These are phyloP conservation scores for Nesometra sesokonis DNA, from an alignment of 35 echinoderm and acorn worm species.

Conservation along the genomic window DNA sequence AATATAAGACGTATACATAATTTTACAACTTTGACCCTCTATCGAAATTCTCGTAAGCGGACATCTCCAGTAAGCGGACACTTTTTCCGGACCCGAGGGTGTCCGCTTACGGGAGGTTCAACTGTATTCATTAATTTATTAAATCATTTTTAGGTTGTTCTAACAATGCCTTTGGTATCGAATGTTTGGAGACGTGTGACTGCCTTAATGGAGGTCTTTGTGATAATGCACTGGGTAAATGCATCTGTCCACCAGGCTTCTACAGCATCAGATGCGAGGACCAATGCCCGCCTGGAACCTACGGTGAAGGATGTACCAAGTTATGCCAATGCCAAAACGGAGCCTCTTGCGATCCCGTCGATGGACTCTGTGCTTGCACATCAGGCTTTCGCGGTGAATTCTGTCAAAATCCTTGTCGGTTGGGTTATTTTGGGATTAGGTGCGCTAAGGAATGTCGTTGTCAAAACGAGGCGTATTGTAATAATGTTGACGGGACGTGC, in stretches of 20 bases:
- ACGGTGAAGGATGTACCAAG: conserved; percentile 21
- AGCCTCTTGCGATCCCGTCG: conserved; percentile 13
- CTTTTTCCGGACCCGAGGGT: background rate
- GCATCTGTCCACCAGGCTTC: conserved; percentile 33
- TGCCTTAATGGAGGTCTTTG: conserved; percentile 54
- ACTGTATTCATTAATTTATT: no score
- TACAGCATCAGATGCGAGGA: conserved; percentile 27
- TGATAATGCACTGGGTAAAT: conserved; percentile 17
- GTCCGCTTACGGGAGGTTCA: background rate
- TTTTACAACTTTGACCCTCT: no score
- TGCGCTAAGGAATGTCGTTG: conserved; percentile 12
- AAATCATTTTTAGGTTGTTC: conserved; percentile 9
- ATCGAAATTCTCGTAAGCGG: no score
- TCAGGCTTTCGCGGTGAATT: conserved; percentile 52
- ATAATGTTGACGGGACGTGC: conserved; percentile 20
- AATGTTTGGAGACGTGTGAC: conserved; percentile 39
- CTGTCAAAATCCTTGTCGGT: conserved; percentile 24
- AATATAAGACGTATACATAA: no score
- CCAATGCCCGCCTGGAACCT: conserved; percentile 20
- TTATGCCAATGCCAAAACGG: conserved; percentile 38
- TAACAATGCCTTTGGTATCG: conserved; percentile 25
- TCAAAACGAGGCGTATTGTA: conserved; percentile 21
- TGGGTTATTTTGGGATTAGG: background rate
- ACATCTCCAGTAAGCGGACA: no score
- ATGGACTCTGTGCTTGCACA: conserved; percentile 62